Evolutionary conservation across 2,888 invertebrate species (phyloP).

Genomic region (Drosophila kokeensis): DNA sequence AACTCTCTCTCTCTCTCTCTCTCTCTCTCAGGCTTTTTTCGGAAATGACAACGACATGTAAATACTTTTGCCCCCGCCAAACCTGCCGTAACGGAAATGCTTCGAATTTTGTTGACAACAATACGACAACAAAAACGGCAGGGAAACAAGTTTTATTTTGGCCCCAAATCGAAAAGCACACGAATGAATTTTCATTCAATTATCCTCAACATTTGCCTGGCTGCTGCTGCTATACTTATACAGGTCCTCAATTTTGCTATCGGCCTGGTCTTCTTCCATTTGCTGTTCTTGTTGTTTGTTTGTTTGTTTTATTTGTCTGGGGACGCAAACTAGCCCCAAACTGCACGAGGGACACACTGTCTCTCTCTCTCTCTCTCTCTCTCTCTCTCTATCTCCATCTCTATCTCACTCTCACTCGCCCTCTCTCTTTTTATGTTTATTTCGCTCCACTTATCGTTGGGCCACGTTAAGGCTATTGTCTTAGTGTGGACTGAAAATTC

Average conservation of each 20-base stretch:
- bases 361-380: conserved; percentile 3
- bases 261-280: conserved; percentile 13
- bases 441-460: conserved; percentile 11
- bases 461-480: conserved; percentile 69
- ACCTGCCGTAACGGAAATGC: conserved; percentile 46
- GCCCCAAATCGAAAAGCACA: conserved; percentile 77
- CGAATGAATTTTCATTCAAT: conserved; percentile 80
- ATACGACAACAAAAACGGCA: conserved; percentile 16
- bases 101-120: conserved; percentile 63
- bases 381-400: not conserved
- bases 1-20: too few relatives aligned
- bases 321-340: conserved; percentile 75
- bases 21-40: conserved; percentile 1
- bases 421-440: not conserved
- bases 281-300: conserved; percentile 51
- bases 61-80: conserved; percentile 57
- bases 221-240: conserved; percentile 14
- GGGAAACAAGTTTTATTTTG: conserved; percentile 35
- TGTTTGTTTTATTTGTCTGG: conserved; percentile 69
- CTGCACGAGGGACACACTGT: conserved; percentile 40
- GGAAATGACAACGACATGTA: conserved; percentile 72
- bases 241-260: conserved; percentile 13
- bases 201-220: conserved; percentile 72
- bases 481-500: conserved; percentile 72
- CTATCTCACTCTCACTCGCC: not conserved